phyloP scores from a whole-genome alignment of 2,888 invertebrate genomes.

The Panorpa germanica region DNA sequence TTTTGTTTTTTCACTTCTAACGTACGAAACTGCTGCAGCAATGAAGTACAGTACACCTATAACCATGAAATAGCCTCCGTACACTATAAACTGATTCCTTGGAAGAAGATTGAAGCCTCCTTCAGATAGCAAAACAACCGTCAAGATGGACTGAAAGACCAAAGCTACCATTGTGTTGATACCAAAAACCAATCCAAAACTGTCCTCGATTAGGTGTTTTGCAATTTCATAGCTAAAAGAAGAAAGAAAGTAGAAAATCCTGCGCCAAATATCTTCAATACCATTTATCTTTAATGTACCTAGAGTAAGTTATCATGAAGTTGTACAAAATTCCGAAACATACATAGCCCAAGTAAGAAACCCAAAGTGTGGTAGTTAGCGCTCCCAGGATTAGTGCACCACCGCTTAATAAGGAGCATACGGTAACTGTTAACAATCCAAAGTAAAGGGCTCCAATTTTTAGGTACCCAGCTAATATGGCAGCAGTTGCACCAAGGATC shows the following conservation, averaged over 20 bases:
- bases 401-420: too few relatives aligned
- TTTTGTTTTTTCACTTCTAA: too few relatives aligned
- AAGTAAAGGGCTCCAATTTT: too few relatives aligned
- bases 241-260: too few relatives aligned
- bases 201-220: slow-evolving; percentile 47
- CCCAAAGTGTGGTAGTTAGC: slow-evolving; percentile 30
- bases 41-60: too few relatives aligned
- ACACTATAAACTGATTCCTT: too few relatives aligned
- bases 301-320: slow-evolving; percentile 55
- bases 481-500: slow-evolving; percentile 35
- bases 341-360: slow-evolving; percentile 50
- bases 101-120: too few relatives aligned
- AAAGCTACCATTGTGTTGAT: slow-evolving; percentile 63
- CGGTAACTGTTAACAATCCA: too few relatives aligned
- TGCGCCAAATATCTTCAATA: too few relatives aligned
- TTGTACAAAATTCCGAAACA: slow-evolving; percentile 52
- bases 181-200: slow-evolving; percentile 70
- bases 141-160: slow-evolving; percentile 50
- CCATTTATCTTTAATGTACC: too few relatives aligned
- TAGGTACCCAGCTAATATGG: slow-evolving; percentile 24
- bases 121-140: slow-evolving; percentile 42
- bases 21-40: too few relatives aligned
- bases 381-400: slow-evolving; percentile 29
- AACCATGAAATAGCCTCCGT: too few relatives aligned
- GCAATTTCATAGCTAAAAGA: slow-evolving; percentile 58